Conservation (phyloP, 2,888 invertebrate species). For the Erebia aethiops region DNA sequence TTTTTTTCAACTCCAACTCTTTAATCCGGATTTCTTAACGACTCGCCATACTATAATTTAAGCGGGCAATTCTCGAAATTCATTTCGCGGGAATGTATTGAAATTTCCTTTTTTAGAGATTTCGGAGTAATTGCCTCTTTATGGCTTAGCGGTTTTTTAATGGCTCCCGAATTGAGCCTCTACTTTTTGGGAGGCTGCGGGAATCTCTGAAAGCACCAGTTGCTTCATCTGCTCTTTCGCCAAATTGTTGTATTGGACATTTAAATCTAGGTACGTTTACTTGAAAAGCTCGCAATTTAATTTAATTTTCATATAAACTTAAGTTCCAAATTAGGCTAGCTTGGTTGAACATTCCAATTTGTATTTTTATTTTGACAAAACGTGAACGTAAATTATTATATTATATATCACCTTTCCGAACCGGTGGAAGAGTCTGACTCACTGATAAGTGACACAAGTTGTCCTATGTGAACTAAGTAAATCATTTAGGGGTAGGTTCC, state of each 20-base stretch:
- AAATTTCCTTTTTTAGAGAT: slow-evolving; percentile 46
- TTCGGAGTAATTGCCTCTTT: slow-evolving; percentile 44
- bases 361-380: background rate
- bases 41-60: slow-evolving; percentile 68
- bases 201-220: slow-evolving; percentile 31
- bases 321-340: slow-evolving; percentile 3
- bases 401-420: too few species aligned
- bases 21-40: slow-evolving; percentile 77
- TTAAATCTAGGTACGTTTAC: slow-evolving; percentile 23
- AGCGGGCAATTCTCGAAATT: slow-evolving; percentile 60
- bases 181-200: slow-evolving; percentile 24
- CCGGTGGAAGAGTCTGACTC: too few species aligned
- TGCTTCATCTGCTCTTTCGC: slow-evolving; percentile 31
- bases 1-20: slow-evolving; percentile 68
- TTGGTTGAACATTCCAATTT: background rate
- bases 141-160: slow-evolving; percentile 39
- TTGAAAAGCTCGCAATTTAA: background rate
- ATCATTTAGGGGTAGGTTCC: too few species aligned
- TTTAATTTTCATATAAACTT: slow-evolving; percentile 1
- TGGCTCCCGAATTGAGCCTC: slow-evolving; percentile 28
- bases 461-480: too few species aligned
- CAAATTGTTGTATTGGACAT: slow-evolving; percentile 42
- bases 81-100: slow-evolving; percentile 55
- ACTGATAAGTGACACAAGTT: too few species aligned
- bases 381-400: too few species aligned